Evolutionary conservation across 1,140 invertebrate genomes (phyloP).

Genomic region (Caenorhabditis brenneri): DNA sequence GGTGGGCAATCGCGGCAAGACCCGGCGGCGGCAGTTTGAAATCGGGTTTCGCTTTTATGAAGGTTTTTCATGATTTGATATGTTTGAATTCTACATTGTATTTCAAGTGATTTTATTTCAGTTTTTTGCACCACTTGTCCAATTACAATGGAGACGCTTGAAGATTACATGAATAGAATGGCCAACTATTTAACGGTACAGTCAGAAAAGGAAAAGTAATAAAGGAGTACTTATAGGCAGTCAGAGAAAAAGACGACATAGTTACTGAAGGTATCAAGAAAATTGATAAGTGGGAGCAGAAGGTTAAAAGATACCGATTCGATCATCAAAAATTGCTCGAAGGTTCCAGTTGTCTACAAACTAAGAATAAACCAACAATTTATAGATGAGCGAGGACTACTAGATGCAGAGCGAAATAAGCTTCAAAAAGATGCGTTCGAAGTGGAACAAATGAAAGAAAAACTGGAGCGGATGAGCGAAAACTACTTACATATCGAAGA

Average conservation of each 20-base stretch:
- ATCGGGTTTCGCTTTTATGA: not conserved
- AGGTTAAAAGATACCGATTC: not conserved
- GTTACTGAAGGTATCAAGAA: not conserved
- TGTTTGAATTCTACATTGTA: not conserved
- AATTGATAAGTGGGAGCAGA: not conserved
- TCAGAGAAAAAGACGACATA: not conserved
- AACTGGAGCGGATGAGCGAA: not conserved
- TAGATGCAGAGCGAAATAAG: not conserved
- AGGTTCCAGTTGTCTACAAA: not conserved
- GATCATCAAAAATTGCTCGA: not conserved
- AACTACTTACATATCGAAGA: not conserved
- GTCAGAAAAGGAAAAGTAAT: not conserved
- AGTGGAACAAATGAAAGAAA: not conserved
- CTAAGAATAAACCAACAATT: not conserved
- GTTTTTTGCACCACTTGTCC: not conserved
- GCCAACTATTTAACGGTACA: not conserved
- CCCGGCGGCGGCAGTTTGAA: not conserved
- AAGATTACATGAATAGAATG: not conserved
- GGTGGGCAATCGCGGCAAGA: not conserved
- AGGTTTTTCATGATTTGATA: too few relatives aligned
- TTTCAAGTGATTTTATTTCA: not conserved
- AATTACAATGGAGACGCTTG: not conserved
- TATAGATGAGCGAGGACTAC: not conserved
- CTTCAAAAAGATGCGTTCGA: not conserved
- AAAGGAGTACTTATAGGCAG: not conserved